phyloP scores from a whole-genome alignment of 2,888 invertebrate genomes.

The Chaitophorus viminalis region DNA sequence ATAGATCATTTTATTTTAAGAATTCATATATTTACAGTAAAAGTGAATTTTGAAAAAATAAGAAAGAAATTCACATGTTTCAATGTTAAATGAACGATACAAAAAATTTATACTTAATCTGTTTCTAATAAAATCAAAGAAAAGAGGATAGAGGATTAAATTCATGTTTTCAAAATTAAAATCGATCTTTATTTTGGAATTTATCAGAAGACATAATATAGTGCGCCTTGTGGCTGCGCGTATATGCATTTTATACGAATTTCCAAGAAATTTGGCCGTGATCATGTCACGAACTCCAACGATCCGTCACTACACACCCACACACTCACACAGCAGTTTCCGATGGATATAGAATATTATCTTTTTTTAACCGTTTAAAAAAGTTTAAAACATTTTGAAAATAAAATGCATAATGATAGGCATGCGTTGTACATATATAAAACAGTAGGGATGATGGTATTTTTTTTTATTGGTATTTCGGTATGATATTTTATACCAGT shows the following conservation, averaged over 20 bases:
- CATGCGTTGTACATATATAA: too few species aligned
- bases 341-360: too few species aligned
- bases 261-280: neutral
- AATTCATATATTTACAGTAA: neutral
- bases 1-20: neutral
- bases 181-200: neutral
- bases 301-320: too few species aligned
- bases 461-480: too few species aligned
- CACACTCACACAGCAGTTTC: too few species aligned
- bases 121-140: neutral
- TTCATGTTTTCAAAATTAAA: neutral
- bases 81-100: too few species aligned
- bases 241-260: neutral
- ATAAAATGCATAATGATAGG: too few species aligned
- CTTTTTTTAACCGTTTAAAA: too few species aligned
- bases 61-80: neutral
- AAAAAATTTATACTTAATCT: neutral
- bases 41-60: neutral
- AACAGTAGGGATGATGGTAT: neutral
- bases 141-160: neutral
- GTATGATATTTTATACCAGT: too few species aligned
- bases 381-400: too few species aligned
- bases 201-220: too few species aligned
- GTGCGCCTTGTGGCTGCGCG: neutral
- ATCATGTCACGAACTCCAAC: too few species aligned